Evolutionary conservation across 2,888 invertebrate genomes (phyloP), one percentile per base, ranked within the genome.

Genomic region (Bellardia pandia): DNA sequence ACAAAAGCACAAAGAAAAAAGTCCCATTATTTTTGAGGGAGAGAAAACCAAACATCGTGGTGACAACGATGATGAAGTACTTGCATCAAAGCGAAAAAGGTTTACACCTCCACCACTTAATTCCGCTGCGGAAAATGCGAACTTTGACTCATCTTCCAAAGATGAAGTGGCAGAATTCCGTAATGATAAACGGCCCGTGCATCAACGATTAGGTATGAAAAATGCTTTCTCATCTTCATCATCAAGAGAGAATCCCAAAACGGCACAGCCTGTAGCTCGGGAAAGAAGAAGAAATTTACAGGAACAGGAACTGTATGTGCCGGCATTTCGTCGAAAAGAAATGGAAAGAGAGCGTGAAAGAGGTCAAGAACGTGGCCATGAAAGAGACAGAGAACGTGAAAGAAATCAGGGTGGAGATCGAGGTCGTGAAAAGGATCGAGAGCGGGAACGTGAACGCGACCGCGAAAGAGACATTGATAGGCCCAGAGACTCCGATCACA

Each of bases 131-230:
- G 48, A 42, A 40, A 77, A 62, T 33, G 7, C 8, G 30, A 71
- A 48, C 23, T 51, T 14, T 6, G 78, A 66, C 64, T 23, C 86
- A 33, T 23, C 78, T 40, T n/a, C 88, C 60, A 66, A 74, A 72
- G 37, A 76, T 62, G 71, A 78, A 60, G 7, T 68, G 37, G 23
- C 62, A 14, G 79, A 75, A 6, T 33, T 16, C 7, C 75, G 23
- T 64, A 71, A 86, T 56, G 85, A 89, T 89, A 88, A 94, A 92
- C 91, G 91, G 16, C 94, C 95, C 0, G 93, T 94, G 23, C 92
- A 94, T 85, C 94, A 95, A 71, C 93, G 95, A 45, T 91, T 95
- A 58, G 95, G 95, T 1, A 92, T 93, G 84, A 92, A 91, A 48
- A 79, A 66, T 48, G 7, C 85, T 1, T n/a, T n/a, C n/a, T n/a